Percentiles rank a stretch among this genome's conserved stretches.
These are phyloP conservation scores for Digitonthophagus gazella DNA, from an alignment of 2,888 invertebrate species.

Conservation along the genomic window DNA sequence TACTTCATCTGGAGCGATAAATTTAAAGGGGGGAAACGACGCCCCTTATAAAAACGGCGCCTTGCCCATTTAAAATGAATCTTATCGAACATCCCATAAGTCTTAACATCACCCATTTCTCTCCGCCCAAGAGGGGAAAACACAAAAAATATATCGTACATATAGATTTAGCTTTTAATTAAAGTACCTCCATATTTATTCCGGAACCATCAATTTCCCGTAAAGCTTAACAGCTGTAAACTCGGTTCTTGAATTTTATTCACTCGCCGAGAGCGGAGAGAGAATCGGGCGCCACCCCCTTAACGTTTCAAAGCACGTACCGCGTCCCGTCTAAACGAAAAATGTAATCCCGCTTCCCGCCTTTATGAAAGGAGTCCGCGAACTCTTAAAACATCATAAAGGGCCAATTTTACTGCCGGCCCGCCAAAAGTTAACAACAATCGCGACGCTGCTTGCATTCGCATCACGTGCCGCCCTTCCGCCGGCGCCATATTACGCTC, in stretches of 20 bases:
- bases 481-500: not conserved
- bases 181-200: not conserved
- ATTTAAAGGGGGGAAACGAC: conserved; percentile 28
- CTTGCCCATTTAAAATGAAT: conserved; percentile 47
- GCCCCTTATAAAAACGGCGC: conserved; percentile 44
- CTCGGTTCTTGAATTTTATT: not conserved
- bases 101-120: conserved; percentile 56
- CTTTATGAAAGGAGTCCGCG: conserved; percentile 15
- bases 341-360: conserved; percentile 14
- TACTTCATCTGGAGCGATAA: conserved; percentile 45
- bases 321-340: conserved; percentile 15
- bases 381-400: conserved; percentile 17
- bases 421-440: conserved; percentile 15
- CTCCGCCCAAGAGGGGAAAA: conserved; percentile 37
- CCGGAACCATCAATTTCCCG: not conserved
- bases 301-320: conserved; percentile 4
- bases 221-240: not conserved
- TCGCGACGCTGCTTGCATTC: not conserved
- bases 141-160: not conserved
- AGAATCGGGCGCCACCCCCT: not conserved
- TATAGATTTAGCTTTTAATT: not conserved
- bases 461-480: not conserved
- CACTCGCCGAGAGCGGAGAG: not conserved
- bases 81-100: conserved; percentile 56
- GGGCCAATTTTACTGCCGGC: conserved; percentile 15